Evolutionary conservation across 2,797 vertebrate genomes (phyloP), one percentile per base, ranked within the genome.

Genomic region (Huso huso): DNA sequence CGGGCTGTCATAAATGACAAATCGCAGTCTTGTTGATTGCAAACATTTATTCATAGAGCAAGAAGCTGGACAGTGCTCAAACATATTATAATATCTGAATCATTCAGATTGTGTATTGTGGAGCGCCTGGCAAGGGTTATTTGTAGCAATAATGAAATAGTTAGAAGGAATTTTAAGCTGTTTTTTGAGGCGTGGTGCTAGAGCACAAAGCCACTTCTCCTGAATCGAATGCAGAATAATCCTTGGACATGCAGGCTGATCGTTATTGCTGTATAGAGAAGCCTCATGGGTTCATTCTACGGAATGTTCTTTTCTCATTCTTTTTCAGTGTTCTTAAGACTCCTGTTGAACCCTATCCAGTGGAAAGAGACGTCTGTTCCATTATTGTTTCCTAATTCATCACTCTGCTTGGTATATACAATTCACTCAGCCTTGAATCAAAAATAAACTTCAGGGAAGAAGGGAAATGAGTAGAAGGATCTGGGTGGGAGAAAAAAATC

Each of bases 371-470:
- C 65, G 49, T 1, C 9, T 51, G 11, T 10, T 58, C 6, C 12
- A 58, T 58, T n/a, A 13, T 58, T 10, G 12, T 23, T 15, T 62
- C 5, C 10, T 9, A 23, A 37, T 62, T 55, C 48, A 48, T 11
- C 10, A 11, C 6, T 12, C 9, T 10, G 62, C 52, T 55, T 63
- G 48, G 10, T 63, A 13, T 63, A 63, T 51, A 58, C 64, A 62
- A 63, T 62, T 59, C 15, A 15, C 62, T 64, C 15, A 48, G 55
- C 49, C 61, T 66, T 13, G 13, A 64, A 70, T 58, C 13, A 23
- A 66, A 66, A 70, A 66, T 70, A 67, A 67, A 71, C 63, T 10
- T 9, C n/a, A 63, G 48, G 52, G 15, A 58, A 7, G 18, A 52
- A 58, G 63, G 66, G 50, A 67, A 67, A 13, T 49, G 53, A 67